Evolutionary conservation across 2,113 vertebrate genomes (phyloP).

Genomic region (Elanus axillaris): DNA sequence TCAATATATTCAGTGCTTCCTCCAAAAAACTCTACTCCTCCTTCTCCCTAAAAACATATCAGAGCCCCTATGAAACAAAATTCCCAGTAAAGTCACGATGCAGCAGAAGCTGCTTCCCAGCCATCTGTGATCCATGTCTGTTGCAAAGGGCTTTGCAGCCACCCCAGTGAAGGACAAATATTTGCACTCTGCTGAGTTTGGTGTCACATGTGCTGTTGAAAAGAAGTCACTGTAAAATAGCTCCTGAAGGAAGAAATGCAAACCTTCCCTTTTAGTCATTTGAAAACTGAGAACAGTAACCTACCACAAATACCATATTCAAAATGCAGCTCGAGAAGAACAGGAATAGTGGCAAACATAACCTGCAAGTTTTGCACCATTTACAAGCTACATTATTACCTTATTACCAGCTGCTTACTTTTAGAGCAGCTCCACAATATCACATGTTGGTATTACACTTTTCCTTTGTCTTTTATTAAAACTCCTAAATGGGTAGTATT

Average conservation of each 20-base stretch:
- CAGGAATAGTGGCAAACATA: not conserved
- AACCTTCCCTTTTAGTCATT: not conserved
- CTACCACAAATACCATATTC: not conserved
- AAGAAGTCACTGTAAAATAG: not conserved
- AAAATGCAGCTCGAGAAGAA: not conserved
- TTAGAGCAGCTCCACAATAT: not conserved
- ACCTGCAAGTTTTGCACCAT: not conserved
- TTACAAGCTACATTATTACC: not conserved
- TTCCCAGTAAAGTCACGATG: rapidly evolving
- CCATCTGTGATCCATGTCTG: rapidly evolving
- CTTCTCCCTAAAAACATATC: not conserved
- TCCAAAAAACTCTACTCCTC: not conserved
- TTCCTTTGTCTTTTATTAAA: not conserved
- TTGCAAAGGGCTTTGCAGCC: rapidly evolving
- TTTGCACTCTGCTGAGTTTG: not conserved
- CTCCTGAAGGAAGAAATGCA: not conserved
- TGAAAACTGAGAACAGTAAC: not conserved
- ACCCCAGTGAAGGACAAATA: not conserved
- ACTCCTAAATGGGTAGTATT: not conserved
- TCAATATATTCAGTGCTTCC: not conserved
- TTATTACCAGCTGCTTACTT: not conserved
- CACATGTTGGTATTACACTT: not conserved
- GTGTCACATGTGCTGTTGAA: not conserved
- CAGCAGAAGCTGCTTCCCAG: not conserved
- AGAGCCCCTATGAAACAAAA: not conserved